Conservation (phyloP, 1,140 invertebrate genomes). For the Drosophila kurseongensis region DNA sequence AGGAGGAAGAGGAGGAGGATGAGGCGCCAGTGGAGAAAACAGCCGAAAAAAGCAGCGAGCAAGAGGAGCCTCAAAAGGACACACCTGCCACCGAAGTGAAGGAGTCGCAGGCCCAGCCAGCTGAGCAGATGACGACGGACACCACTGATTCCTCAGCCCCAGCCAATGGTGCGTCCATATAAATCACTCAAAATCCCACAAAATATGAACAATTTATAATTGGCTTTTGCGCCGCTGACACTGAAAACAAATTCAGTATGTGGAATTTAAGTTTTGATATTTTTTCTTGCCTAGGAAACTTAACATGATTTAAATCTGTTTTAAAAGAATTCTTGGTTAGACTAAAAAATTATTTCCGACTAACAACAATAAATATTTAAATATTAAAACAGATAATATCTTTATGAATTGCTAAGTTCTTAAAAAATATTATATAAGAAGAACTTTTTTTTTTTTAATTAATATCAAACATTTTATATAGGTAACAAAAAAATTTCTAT, state of each 20-base stretch:
- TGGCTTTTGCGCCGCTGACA: not conserved
- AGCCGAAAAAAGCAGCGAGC: constrained; percentile 7
- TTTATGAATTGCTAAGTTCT: too few species aligned
- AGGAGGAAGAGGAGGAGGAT: constrained; percentile 64
- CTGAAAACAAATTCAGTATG: too few species aligned
- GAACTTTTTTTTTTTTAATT: too few species aligned
- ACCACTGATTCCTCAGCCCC: constrained; percentile 38
- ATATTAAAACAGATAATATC: too few species aligned
- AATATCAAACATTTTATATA: too few species aligned
- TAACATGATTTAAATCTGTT: too few species aligned
- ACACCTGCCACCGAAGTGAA: constrained; percentile 4
- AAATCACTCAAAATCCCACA: constrained; percentile 50
- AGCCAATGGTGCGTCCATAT: constrained; percentile 52
- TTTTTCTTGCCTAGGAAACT: too few species aligned
- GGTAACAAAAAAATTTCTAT: not conserved
- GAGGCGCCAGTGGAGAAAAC: not conserved
- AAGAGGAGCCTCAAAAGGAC: constrained; percentile 13
- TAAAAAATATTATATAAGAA: too few species aligned
- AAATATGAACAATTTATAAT: constrained; percentile 33
- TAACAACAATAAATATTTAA: too few species aligned
- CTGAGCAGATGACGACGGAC: constrained; percentile 34
- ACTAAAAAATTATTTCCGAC: too few species aligned
- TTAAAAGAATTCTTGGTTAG: too few species aligned
- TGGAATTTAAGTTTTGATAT: too few species aligned
- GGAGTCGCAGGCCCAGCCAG: constrained; percentile 9